These are phyloP conservation scores for Danaus plexippus DNA, from an alignment of 1,140 invertebrate species.

Conservation along the genomic window DNA sequence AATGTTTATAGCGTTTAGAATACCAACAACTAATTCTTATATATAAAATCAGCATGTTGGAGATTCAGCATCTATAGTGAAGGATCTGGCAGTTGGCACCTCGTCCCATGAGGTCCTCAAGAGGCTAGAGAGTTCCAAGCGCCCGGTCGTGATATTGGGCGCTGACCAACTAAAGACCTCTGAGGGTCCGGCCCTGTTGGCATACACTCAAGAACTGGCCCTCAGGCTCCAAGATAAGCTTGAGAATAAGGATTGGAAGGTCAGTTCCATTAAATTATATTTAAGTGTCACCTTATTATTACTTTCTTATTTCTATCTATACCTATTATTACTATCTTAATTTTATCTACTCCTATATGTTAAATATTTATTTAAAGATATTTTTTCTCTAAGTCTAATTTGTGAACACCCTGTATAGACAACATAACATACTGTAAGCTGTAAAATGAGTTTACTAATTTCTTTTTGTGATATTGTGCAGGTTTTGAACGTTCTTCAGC, in stretches of 20 bases:
- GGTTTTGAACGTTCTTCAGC: conserved; percentile 92
- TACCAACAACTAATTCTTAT: background rate
- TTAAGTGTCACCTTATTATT: too few relatives aligned
- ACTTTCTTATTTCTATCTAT: too few relatives aligned
- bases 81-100: conserved; percentile 76
- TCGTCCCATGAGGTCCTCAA: conserved; percentile 85
- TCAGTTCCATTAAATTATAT: conserved; percentile 11
- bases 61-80: conserved; percentile 79
- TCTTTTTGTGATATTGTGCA: conserved; percentile 49
- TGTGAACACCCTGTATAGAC: too few relatives aligned
- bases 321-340: too few relatives aligned
- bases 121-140: conserved; percentile 84
- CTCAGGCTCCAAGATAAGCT: conserved; percentile 65
- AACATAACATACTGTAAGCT: too few relatives aligned
- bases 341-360: too few relatives aligned
- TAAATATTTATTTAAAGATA: too few relatives aligned
- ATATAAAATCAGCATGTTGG: conserved; percentile 82
- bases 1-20: too few relatives aligned
- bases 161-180: conserved; percentile 83
- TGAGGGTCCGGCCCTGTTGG: conserved; percentile 85
- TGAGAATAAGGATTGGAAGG: conserved; percentile 64
- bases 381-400: too few relatives aligned
- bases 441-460: background rate
- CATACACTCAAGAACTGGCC: conserved; percentile 82
- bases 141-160: conserved; percentile 92